Evolutionary conservation across 2,797 vertebrate genomes (phyloP).

Genomic region (Avahi laniger): DNA sequence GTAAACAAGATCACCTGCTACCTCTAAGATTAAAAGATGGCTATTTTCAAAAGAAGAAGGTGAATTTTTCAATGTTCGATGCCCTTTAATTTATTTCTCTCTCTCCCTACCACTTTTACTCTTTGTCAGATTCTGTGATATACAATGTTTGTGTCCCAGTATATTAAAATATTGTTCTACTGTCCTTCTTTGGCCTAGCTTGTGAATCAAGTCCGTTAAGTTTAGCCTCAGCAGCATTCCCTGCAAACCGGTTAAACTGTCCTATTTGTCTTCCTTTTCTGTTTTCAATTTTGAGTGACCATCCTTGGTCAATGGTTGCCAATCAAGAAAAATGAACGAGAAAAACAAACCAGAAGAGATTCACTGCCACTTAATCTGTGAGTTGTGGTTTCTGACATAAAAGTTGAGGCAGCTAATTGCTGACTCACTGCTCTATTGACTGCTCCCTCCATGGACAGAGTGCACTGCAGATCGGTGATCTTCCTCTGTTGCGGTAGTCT

Average conservation of each 20-base stretch:
- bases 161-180: not conserved
- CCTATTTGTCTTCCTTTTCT: not conserved
- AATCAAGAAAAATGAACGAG: not conserved
- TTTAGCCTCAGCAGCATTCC: not conserved
- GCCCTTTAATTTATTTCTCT: not conserved
- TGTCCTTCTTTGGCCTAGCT: not conserved
- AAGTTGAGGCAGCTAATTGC: constrained; percentile 1
- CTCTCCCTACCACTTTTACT: not conserved
- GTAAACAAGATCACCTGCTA: not conserved
- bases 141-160: not conserved
- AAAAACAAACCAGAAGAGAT: not conserved
- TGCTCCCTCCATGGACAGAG: not conserved
- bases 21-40: not conserved
- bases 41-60: not conserved
- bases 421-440: not conserved
- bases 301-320: not conserved
- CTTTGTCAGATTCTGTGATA: not conserved
- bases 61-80: not conserved
- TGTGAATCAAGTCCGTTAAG: not conserved
- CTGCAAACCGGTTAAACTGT: not conserved
- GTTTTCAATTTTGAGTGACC: not conserved
- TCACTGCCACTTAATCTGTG: not conserved
- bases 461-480: not conserved
- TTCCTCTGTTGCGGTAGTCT: not conserved
- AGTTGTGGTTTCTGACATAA: not conserved